A percentile compares a stretch with the other conserved stretches of the same genome.
Evolutionary conservation across 2,113 vertebrate genomes (phyloP).

Genomic region (Acanthochromis polyacanthus): DNA sequence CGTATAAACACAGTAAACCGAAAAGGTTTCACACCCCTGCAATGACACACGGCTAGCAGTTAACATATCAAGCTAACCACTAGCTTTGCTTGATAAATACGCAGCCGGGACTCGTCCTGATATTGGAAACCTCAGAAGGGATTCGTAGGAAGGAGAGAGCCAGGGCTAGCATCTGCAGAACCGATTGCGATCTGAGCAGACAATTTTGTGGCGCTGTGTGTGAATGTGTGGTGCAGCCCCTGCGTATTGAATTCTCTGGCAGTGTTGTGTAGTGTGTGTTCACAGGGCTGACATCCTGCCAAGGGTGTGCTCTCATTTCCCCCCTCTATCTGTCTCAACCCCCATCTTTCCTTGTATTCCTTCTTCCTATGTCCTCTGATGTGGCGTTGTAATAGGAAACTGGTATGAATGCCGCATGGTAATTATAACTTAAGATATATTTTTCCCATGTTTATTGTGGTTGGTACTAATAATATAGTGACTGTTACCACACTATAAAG

Average conservation of each 20-base stretch:
- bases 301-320: constrained; percentile 65
- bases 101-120: constrained; percentile 40
- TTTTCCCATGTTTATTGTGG: constrained; percentile 24
- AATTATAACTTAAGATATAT: constrained; percentile 34
- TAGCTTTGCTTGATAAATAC: constrained; percentile 46
- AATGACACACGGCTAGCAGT: not conserved
- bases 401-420: constrained; percentile 29
- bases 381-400: constrained; percentile 53
- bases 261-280: constrained; percentile 51
- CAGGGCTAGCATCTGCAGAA: constrained; percentile 73
- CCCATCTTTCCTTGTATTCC: constrained; percentile 51
- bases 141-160: constrained; percentile 56
- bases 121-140: constrained; percentile 64
- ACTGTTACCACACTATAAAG: not conserved
- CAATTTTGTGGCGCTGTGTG: constrained; percentile 39
- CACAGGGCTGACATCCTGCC: constrained; percentile 72
- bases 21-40: constrained; percentile 17
- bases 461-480: constrained; percentile 11
- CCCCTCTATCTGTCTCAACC: constrained; percentile 52
- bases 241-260: constrained; percentile 74
- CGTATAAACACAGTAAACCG: constrained; percentile 13
- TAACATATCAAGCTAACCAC: constrained; percentile 32
- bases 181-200: constrained; percentile 67
- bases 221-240: constrained; percentile 45
- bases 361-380: constrained; percentile 50